Evolutionary conservation across 2,888 invertebrate genomes (phyloP), one percentile per base, ranked within the genome.

Genomic region (Agriotes lineatus): DNA sequence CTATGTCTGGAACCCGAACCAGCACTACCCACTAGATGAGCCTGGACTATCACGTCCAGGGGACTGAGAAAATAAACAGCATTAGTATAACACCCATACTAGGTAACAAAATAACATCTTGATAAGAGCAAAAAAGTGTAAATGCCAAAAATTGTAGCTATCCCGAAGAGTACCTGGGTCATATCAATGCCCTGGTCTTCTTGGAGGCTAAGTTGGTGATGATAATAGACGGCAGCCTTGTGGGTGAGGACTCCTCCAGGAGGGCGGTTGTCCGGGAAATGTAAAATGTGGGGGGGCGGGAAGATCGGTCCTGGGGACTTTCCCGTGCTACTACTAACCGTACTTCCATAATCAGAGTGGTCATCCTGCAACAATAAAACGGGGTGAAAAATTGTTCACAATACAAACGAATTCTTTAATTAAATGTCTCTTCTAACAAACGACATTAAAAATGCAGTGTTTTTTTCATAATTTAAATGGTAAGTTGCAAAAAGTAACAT

Each of bases 21-120:
- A 0, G 93, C 93, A 20, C 94, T 94, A 6, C 95, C n/a, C 95
- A 62, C 95, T 93, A 12, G 95, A 95, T 0, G 93, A 93, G 10
- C 96, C 96, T 10, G 96, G 96, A 81, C 96, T 96, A 85, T 96
- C 96, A 69, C 96, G 90, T n/a, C 96, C 96, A 44, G 96, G 96
- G 79, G 95, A 95, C 90, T 92, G 86, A n/a, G n/a, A 59, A 57
- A 39, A 57, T 19, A 0, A 1, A 19, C 35, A 35, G 2, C 19
- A 30, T 70, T 57, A 44, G 61, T 37, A 48, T 20, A 10, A 39
- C 33, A 60, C 14, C n/a, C 7, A n/a, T n/a, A n/a, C n/a, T n/a
- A n/a, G n/a, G n/a, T n/a, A n/a, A n/a, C n/a, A n/a, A n/a, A n/a
- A n/a, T n/a, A n/a, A n/a, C n/a, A n/a, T n/a, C n/a, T n/a, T n/a